A percentile compares a stretch with the other conserved stretches of the same genome.
Conservation (phyloP, 2,113 vertebrate genomes). For the Gambusia affinis region DNA sequence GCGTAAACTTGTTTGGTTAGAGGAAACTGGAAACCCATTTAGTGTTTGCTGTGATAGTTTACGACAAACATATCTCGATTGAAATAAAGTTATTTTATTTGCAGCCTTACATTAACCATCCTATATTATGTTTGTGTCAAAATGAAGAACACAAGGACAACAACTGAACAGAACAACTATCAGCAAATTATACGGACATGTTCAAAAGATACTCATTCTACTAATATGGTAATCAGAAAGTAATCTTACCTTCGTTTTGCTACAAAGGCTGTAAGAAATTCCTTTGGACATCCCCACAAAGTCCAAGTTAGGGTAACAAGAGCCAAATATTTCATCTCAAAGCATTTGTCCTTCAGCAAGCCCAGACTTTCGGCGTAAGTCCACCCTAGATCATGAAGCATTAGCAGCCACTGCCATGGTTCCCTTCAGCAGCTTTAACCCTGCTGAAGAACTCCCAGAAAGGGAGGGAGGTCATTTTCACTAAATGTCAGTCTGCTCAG, state of each 20-base stretch:
- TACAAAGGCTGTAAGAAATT: conserved; percentile 49
- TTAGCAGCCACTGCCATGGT: conserved; percentile 59
- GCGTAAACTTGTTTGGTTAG: not conserved
- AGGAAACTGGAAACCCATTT: not conserved
- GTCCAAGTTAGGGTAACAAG: conserved; percentile 64
- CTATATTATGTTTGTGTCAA: not conserved
- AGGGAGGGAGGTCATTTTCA: not conserved
- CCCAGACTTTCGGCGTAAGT: conserved; percentile 68
- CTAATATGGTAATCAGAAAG: conserved; percentile 17
- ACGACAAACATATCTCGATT: not conserved
- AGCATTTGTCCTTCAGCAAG: conserved; percentile 61
- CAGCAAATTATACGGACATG: no score
- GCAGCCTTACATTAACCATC: not conserved
- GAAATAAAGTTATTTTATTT: not conserved
- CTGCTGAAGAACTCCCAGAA: conserved; percentile 11
- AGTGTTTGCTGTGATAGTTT: not conserved
- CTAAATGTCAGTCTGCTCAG: conserved; percentile 50
- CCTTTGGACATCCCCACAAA: conserved; percentile 62
- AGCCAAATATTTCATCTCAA: conserved; percentile 64
- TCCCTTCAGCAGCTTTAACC: conserved; percentile 49
- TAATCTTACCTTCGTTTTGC: conserved; percentile 54
- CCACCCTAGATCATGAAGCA: conserved; percentile 75
- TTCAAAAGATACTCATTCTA: not conserved
- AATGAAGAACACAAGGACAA: not conserved
- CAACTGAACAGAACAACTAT: not conserved